Evolutionary conservation across 2,113 vertebrate genomes (phyloP), one percentile per base, ranked within the genome.

Genomic region (Anolis sagrei): DNA sequence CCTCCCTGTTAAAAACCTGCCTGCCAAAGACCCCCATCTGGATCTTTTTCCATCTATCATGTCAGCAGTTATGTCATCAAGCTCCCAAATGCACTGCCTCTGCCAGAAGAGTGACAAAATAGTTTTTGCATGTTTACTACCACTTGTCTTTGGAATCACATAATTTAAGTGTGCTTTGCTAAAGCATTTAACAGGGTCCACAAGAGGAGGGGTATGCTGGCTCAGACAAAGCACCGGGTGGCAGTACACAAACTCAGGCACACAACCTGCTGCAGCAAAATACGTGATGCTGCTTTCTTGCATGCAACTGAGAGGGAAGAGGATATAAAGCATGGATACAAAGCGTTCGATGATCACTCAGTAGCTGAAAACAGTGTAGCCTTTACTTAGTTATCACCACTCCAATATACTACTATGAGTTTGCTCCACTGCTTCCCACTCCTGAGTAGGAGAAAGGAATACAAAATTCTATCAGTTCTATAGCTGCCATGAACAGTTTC

Each of bases 341-440:
- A 94, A 89, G 70, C 80, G 89, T 78, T 88, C 72, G 87, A 89
- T 91, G 92, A 94, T 94, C 93, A 79, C 89, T 93, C 93, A 90
- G 90, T 92, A 93, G 89, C 51, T 95, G 92, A 89, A 94, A 88
- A 95, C 88, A 96, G 92, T 94, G 82, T 58, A 13, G 54, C 18
- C 54, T 58, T 14, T 58, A 13, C 54, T 58, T 58, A 58, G 13
- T 58, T 58, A 58, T 58, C 54, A 58, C 13, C 18, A 58, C 13
- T 58, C 18, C 54, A 16, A 58, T 58, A 58, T 18, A 3, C 16
- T 58, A 13, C 18, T 58, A 58, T 18, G 18, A 16, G 13, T 58
- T 58, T 58, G 54, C 54, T 14, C 54, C 54, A 58, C 16, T 14
- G 54, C 54, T 18, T 58, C 54, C n/a, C n/a, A n/a, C n/a, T n/a